Base-by-base conservation (phyloP, 1,140 invertebrate species). In the Tetragonula clypearis region DNA sequence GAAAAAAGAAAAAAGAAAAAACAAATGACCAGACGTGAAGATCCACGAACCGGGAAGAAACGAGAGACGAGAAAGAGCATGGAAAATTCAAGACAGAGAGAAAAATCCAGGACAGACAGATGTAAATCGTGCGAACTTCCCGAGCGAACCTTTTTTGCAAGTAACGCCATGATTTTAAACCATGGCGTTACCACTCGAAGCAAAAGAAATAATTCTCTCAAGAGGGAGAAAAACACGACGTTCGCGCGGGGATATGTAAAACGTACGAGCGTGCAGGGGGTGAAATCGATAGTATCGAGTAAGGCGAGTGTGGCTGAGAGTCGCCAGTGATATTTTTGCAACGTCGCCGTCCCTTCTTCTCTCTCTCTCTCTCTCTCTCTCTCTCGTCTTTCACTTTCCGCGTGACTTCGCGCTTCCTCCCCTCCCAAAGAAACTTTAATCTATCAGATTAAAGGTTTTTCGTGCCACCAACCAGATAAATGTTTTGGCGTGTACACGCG, bases 251-350 rank as follows among this genome's bases (percentile, higher is more conserved):
- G 83, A 79, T 73, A 85, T 85, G 84, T 68, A 85, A 85, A 85
- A 85, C 68, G 76, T 68, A 75, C 65, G 77, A 88, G 79, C 78
- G 68, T 65, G 53, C 78, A 53, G 49, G 73, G 41, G 74, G 35
- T 78, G 66, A 78, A 76, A 41, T 60, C 77, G 68, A 88, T 85
- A 88, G 77, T 77, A 76, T 87, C 86, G 78, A 74, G 60, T 35
- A 85, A 81, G 82, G 62, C 73, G 73, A 65, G 74, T 68, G 56
- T 71, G 49, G 84, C 73, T 60, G 68, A 62, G 69, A 88, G 85
- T 88, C 87, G 75, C 78, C 74, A 79, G 87, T 55, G 77, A 72
- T 89, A 86, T 89, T 89, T 89, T 89, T 79, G 79, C 84, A 60
- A 77, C 41, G 71, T 82, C 82, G 82, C 49, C 79, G 49, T 80